Evolutionary conservation across 2,797 vertebrate species (phyloP).

Genomic region (Cygnus olor): DNA sequence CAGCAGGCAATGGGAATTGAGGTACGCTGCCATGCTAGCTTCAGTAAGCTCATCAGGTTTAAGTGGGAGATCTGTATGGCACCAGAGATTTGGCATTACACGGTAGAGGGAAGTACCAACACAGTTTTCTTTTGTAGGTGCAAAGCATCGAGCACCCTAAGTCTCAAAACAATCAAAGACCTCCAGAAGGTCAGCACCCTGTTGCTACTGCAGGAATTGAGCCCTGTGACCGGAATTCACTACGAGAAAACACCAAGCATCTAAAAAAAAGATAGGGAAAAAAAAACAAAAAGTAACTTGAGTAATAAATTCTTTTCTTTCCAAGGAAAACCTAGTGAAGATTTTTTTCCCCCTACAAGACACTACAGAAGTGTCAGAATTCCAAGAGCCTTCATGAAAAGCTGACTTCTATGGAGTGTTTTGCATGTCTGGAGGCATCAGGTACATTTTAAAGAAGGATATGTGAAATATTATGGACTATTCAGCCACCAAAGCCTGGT

Average conservation of each 20-base stretch:
- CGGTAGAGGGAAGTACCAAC: background rate
- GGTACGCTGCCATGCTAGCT: background rate
- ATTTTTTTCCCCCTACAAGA: background rate
- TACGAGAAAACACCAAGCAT: background rate
- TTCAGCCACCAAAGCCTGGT: background rate
- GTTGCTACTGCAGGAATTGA: background rate
- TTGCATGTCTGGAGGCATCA: background rate
- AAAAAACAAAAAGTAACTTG: background rate
- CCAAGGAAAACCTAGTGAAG: background rate
- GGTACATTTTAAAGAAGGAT: background rate
- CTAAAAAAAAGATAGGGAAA: accelerated
- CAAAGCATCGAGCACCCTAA: background rate
- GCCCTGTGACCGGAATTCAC: background rate
- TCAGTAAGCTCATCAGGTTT: background rate
- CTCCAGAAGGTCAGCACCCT: background rate
- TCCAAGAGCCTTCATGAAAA: background rate
- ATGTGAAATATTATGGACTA: background rate
- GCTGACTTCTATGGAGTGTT: background rate
- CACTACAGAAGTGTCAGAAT: background rate
- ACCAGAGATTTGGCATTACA: background rate
- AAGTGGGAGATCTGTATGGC: background rate
- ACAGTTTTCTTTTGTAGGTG: background rate
- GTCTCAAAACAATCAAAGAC: background rate
- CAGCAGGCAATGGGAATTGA: background rate
- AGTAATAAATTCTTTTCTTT: background rate